Conservation (phyloP, 2,888 invertebrate species). For the Drosophila sordidula region DNA sequence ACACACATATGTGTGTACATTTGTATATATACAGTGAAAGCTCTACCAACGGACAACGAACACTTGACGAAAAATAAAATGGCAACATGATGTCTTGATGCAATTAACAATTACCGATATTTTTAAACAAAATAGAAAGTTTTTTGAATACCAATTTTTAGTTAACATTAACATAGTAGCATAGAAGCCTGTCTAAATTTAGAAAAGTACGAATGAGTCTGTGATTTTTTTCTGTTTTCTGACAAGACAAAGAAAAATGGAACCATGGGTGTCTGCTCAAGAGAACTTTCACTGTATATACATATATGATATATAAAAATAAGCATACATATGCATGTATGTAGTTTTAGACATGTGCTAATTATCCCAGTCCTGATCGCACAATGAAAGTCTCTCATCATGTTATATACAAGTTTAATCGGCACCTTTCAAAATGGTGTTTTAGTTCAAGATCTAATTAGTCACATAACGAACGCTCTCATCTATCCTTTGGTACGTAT, state of each 20-base stretch:
- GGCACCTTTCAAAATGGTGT: not conserved
- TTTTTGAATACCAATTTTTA: too few relatives aligned
- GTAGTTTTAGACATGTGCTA: not conserved
- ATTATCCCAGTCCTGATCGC: not conserved
- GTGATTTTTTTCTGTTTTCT: not conserved
- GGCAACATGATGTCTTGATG: too few relatives aligned
- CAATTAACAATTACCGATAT: too few relatives aligned
- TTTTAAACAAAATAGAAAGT: too few relatives aligned
- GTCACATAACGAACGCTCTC: conserved; percentile 1
- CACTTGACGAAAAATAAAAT: too few relatives aligned
- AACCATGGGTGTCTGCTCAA: too few relatives aligned
- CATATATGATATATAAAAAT: conserved; percentile 1
- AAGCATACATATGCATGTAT: conserved; percentile 1
- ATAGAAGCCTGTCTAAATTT: too few relatives aligned
- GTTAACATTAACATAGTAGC: too few relatives aligned
- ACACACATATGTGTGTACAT: conserved; percentile 5
- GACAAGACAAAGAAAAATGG: too few relatives aligned
- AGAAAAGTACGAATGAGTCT: too few relatives aligned
- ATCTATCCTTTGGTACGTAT: not conserved
- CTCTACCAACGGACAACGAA: too few relatives aligned
- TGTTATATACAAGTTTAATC: not conserved
- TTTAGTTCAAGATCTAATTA: conserved; percentile 3
- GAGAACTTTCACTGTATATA: not conserved
- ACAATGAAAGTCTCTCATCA: not conserved
- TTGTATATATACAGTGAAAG: too few relatives aligned